Percentiles rank a stretch among this genome's conserved stretches.
Evolutionary conservation across 2,113 vertebrate genomes (phyloP).

Genomic region (Cryptomyrus ogoouensis): DNA sequence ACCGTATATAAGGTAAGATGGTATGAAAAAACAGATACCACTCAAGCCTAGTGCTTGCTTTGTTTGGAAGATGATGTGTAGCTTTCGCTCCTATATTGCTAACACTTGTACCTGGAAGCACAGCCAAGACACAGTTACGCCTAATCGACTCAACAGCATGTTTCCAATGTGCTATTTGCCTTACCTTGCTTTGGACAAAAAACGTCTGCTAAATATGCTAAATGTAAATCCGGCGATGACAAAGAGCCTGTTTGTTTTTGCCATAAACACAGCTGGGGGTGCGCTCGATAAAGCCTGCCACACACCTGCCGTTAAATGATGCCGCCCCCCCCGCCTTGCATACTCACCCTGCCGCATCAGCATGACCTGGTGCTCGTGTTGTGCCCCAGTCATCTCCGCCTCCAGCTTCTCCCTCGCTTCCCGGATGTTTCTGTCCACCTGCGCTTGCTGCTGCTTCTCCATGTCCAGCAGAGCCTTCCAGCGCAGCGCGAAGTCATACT

Average conservation of each 20-base stretch:
- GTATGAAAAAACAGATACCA: background rate
- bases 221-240: background rate
- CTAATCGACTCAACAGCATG: background rate
- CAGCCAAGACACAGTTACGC: background rate
- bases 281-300: background rate
- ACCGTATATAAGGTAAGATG: background rate
- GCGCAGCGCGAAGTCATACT: constrained; percentile 96
- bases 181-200: background rate
- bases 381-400: constrained; percentile 91
- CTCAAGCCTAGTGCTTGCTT: background rate
- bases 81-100: background rate
- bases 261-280: background rate
- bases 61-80: background rate
- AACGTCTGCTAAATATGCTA: background rate
- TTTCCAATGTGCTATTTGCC: background rate
- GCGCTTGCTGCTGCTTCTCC: constrained; percentile 97
- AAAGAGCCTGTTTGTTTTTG: background rate
- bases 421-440: constrained; percentile 96
- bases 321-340: background rate
- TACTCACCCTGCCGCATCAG: constrained; percentile 85
- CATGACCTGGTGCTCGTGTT: constrained; percentile 97
- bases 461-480: constrained; percentile 98
- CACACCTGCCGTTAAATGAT: background rate
- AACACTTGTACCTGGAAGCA: background rate
- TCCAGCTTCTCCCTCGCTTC: constrained; percentile 96